Evolutionary conservation across 2,797 vertebrate genomes (phyloP), one percentile per base, ranked within the genome.

Genomic region (Anguilla megastoma): DNA sequence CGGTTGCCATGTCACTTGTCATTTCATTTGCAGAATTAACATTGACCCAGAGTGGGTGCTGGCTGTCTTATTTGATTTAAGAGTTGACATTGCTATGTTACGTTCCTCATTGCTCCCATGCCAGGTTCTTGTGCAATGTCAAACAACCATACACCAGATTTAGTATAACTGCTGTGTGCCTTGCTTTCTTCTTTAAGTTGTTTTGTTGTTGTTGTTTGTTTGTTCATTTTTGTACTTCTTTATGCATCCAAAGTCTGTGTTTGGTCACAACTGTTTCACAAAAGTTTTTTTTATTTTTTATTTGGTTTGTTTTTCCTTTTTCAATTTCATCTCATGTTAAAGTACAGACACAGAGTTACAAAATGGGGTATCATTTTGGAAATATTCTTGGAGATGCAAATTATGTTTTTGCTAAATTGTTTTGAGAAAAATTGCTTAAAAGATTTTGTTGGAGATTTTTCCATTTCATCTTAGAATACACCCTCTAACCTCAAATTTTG

Each of bases 1-100:
- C 92, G 93, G 93, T 94, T 94, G 94, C 93, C 91, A 94, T 94
- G 94, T 94, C 91, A 89, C 94, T 69, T 93, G 91, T 93, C 92
- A 92, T 92, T 93, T 92, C 90, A 89, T 88, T 6, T 60, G 93
- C 91, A 94, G 92, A 94, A 95, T 94, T 93, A 93, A 91, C 93
- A 90, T 91, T 83, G 1, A 8, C 90, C 92, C 90, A 71, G 36
- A 88, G 45, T 92, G 88, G 66, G 66, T 63, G 87, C 88, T 76
- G 91, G 52, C 74, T 88, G 88, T 69, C 66, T 69, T 27, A 92
- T 93, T 94, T 91, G 88, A 91, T 92, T 92, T 93, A 92, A 92
- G 93, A 91, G 88, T 89, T 94, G 94, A 95, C 94, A 95, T 94
- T 94, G 93, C 88, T 86, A 90, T 90, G 36, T 94, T 89, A 93